Percentiles rank a stretch among this genome's conserved stretches.
These are phyloP conservation scores for Pterostichus niger DNA, from an alignment of 2,888 invertebrate genomes.

Conservation along the genomic window DNA sequence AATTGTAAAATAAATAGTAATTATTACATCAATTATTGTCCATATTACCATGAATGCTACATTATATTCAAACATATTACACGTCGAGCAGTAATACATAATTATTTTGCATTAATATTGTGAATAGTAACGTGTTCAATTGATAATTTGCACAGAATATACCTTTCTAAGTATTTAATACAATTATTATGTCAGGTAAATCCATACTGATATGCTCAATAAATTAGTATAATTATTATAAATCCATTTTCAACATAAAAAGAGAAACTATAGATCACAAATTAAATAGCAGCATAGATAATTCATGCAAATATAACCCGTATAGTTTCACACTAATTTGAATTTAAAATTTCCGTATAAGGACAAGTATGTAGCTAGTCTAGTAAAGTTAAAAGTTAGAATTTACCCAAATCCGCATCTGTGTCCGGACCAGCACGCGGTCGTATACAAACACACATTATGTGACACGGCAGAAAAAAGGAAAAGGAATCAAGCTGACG, in stretches of 20 bases:
- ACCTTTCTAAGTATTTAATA: background rate
- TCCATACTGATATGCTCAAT: background rate
- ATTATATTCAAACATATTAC: no score
- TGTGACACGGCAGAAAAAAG: slow-evolving; percentile 40
- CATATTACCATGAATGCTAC: no score
- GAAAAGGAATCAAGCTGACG: slow-evolving; percentile 47
- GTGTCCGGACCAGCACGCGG: background rate
- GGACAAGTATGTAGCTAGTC: background rate
- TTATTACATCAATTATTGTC: no score
- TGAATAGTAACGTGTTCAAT: background rate
- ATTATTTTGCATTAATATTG: slow-evolving; percentile 31
- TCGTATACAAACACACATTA: slow-evolving; percentile 46
- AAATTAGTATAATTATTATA: slow-evolving; percentile 30
- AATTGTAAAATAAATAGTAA: no score
- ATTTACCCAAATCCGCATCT: slow-evolving; percentile 18
- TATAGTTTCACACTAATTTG: slow-evolving; percentile 26
- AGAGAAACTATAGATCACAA: slow-evolving; percentile 16
- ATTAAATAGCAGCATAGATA: background rate
- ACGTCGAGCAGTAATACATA: background rate
- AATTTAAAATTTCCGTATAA: slow-evolving; percentile 30
- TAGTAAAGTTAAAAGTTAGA: slow-evolving; percentile 4
- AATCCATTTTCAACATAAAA: slow-evolving; percentile 8
- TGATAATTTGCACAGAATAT: background rate
- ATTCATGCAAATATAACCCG: slow-evolving; percentile 25
- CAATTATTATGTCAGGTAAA: background rate